Evolutionary conservation across 2,113 vertebrate genomes (phyloP), one percentile per base, ranked within the genome.

Genomic region (Alexandromys fortis): DNA sequence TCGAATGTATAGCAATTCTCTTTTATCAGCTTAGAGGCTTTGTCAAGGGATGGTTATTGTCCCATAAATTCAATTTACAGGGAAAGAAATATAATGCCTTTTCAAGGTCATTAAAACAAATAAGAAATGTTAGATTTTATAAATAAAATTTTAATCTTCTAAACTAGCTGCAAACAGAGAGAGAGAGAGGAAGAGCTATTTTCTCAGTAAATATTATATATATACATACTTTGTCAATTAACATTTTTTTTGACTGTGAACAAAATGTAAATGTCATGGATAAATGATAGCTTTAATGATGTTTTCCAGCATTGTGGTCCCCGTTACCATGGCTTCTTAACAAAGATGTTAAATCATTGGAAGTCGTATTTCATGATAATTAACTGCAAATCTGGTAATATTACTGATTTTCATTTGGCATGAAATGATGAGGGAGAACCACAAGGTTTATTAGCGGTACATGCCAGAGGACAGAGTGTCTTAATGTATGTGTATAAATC

Each of bases 241-340:
- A 91, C 95, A 93, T 98, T 94, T 95, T 92, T 92, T 94, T 91
- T 45, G 96, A 97, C 78, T 94, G 73, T 77, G 79, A 98, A 95
- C 89, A 97, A 97, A 98, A 98, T 98, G 95, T 98, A 98, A 97
- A 94, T 96, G 95, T 96, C 97, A 97, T 68, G 61, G 97, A 97
- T 94, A 98, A 98, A 94, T 93, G 94, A 96, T 97, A 77, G 94
- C 86, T 98, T 94, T 96, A 98, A 98, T 98, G 97, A 97, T 97
- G 94, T 97, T 96, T 97, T 94, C 78, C 89, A 96, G 89, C 0
- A 0, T 98, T 91, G 94, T 95, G 81, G 63, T 91, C 76, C 93
- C 65, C 79, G 82, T 96, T 98, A 92, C 68, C 94, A 90, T 68
- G 67, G 92, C 86, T 86, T 98, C 95, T 76, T 98, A 98, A 96